Evolutionary conservation across 2,113 vertebrate genomes (phyloP).

Genomic region (Pseudorasbora parva): DNA sequence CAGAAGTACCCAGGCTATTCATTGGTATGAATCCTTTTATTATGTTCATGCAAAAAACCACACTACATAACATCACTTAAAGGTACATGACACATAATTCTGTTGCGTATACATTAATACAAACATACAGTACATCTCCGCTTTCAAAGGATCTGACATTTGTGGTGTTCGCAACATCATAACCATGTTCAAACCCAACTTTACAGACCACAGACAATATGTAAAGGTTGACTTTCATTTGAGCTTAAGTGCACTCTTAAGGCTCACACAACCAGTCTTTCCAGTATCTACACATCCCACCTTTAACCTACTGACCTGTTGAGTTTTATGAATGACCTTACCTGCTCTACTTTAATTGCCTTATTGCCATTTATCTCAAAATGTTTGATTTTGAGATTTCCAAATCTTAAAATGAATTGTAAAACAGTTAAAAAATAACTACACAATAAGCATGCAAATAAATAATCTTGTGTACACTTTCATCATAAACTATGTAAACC

Average conservation of each 20-base stretch:
- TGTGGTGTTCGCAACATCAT: not conserved
- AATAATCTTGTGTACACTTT: not conserved
- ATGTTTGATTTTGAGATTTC: not conserved
- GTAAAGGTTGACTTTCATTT: not conserved
- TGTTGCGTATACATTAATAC: not conserved
- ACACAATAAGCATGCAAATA: constrained; percentile 15
- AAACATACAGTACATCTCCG: not conserved
- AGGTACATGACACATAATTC: not conserved
- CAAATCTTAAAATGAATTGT: not conserved
- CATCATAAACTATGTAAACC: constrained; percentile 4
- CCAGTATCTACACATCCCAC: not conserved
- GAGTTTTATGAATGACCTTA: not conserved
- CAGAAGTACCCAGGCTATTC: not conserved
- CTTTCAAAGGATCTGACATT: not conserved
- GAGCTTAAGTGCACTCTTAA: constrained; percentile 14
- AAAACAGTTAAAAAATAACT: not conserved
- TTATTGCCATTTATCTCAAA: not conserved
- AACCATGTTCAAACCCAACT: not conserved
- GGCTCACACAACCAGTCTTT: constrained; percentile 1
- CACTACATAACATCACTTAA: not conserved
- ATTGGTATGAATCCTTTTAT: not conserved
- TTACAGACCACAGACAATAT: not conserved
- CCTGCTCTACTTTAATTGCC: too few relatives aligned
- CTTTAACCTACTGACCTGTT: not conserved
- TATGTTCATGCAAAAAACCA: not conserved